Base-by-base conservation (phyloP, 1,140 invertebrate species). In the Drosophila pseudoobscura region DNA sequence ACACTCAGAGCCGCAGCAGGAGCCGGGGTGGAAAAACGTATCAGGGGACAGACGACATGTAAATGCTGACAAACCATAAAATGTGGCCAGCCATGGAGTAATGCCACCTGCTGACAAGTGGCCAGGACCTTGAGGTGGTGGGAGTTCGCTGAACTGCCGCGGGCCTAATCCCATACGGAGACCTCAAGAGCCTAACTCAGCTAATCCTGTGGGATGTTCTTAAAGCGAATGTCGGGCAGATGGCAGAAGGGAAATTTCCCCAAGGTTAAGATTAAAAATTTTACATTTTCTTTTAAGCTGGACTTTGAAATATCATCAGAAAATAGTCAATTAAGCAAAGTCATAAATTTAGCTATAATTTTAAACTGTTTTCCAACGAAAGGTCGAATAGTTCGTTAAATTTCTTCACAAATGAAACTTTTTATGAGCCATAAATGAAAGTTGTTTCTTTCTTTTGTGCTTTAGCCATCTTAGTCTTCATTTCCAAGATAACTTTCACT, bases 41-140 rank as follows among this genome's bases (percentile, higher is more conserved):
- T 26, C 43, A 29, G 46, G 52, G 52, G 22, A 15, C 35, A 43
- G 54, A 31, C 22, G 53, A 87, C 74, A 82, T 85, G 82, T 88
- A 82, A 85, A 85, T 85, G 74, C 74, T 88, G 64, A 82, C 71
- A 74, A 74, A 74, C 59, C 64, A 75, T 74, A 74, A 74, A 74
- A 74, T 74, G 71, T 74, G 71, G 60, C 53, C 53, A 64, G 45
- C 60, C 45, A 68, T 63, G 74, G 70, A 80, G 66, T 74, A 58
- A 71, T 65, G 71, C 63, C 80, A 71, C 71, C 71, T 75, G 80
- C 65, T 68, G 66, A 75, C 62, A 85, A 61, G 68, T 78, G 51
- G 51, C 46, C 44, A 56, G 61, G 65, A 50, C 44, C 66, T 69
- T 61, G 51, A 49, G 17, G 45, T 61, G 51, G 49, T 22, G 45